Conservation (phyloP, 2,113 vertebrate species). For the Dromaius novaehollandiae region DNA sequence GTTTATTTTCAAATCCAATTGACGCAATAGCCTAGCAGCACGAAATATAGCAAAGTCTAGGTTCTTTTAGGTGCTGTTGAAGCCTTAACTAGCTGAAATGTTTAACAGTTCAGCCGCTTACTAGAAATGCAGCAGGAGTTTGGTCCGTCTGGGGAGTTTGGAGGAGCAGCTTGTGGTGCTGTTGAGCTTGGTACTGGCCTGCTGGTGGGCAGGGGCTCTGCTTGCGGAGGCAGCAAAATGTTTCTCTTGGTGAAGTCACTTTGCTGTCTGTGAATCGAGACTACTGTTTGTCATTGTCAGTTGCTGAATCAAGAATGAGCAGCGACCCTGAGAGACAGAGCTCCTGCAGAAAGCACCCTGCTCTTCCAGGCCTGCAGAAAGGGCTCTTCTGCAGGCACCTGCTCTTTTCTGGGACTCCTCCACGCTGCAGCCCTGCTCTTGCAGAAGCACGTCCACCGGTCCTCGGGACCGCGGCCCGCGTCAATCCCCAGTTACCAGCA, state of each 20-base stretch:
- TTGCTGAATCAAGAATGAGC: neutral
- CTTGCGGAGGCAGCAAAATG: neutral
- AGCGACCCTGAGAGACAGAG: neutral
- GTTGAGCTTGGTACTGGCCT: neutral
- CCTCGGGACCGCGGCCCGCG: neutral
- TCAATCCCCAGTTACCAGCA: too few relatives aligned
- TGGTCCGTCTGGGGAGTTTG: neutral
- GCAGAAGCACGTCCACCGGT: neutral
- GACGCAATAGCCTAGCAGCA: neutral
- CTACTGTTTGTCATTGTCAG: neutral
- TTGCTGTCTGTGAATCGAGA: neutral
- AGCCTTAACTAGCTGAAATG: neutral
- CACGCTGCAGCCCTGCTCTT: neutral
- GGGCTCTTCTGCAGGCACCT: neutral
- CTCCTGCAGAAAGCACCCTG: neutral
- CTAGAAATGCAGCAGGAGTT: neutral
- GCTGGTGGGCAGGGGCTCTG: accelerated
- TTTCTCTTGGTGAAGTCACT: neutral
- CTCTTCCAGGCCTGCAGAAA: neutral
- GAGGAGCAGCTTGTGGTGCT: neutral
- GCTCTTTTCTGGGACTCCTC: neutral
- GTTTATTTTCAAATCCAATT: neutral
- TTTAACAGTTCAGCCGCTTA: neutral
- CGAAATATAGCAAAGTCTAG: neutral
- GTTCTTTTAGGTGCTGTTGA: neutral